Evolutionary conservation across 2,888 invertebrate genomes (phyloP).

Genomic region (Cosmorhoe ocellata): DNA sequence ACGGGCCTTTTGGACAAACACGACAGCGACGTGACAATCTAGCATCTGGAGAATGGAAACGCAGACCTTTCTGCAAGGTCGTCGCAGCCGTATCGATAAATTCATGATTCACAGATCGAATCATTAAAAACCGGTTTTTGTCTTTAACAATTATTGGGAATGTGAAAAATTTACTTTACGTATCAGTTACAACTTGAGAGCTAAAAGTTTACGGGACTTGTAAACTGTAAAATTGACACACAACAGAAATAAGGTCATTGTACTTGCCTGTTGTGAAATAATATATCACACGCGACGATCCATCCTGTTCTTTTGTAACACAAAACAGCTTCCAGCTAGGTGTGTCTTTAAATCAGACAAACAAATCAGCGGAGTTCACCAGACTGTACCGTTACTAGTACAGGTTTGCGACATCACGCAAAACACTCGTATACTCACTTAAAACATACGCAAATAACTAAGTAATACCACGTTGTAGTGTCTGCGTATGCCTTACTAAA

Average conservation of each 20-base stretch:
- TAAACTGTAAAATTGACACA: not conserved
- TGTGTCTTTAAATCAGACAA: conserved; percentile 62
- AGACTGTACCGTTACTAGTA: conserved; percentile 41
- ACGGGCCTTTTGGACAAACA: conserved; percentile 16
- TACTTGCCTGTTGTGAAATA: conserved; percentile 32
- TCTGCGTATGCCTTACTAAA: not conserved
- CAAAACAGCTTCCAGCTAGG: conserved; percentile 61
- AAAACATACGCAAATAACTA: not conserved
- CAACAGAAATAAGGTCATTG: not conserved
- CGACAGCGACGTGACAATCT: conserved; percentile 54
- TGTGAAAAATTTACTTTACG: not conserved
- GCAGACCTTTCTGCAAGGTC: conserved; percentile 68
- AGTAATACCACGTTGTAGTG: not conserved
- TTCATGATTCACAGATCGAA: conserved; percentile 29
- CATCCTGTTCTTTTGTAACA: conserved; percentile 56
- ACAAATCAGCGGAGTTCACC: conserved; percentile 55
- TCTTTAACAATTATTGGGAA: conserved; percentile 9
- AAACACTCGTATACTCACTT: conserved; percentile 38
- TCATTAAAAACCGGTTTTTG: conserved; percentile 25
- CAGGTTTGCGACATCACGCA: conserved; percentile 36
- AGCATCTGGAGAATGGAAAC: conserved; percentile 55
- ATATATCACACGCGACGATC: conserved; percentile 55
- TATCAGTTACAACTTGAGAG: not conserved
- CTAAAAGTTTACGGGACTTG: not conserved
- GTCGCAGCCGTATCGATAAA: conserved; percentile 40